Evolutionary conservation across 2,888 invertebrate genomes (phyloP), one percentile per base, ranked within the genome.

Genomic region (Aelia acuminata): DNA sequence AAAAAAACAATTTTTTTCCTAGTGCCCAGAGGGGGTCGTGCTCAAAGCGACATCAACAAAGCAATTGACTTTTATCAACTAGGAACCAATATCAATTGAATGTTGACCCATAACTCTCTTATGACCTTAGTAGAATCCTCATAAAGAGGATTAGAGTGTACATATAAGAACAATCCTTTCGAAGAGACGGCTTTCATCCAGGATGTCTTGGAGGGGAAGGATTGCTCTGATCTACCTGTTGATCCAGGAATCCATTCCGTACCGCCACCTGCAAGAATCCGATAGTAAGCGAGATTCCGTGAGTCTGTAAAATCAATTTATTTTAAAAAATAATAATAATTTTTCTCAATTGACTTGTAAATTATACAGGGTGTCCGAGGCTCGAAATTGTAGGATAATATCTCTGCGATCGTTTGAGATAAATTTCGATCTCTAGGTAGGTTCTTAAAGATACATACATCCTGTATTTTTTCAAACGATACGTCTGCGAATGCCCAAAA

Each of bases 11-110:
- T 57, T 57, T 26, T n/a, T 26, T 57, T 1, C n/a, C n/a, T 26
- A 26, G 13, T 26, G 26, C 3, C 57, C n/a, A n/a, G n/a, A n/a
- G n/a, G n/a, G n/a, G 13, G 57, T 57, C 26, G 15, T 57, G 26
- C 15, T 26, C 13, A 15, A 57, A 26, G 3, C 26, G n/a, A 53
- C 53, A 31, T 57, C 26, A 57, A 57, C 26, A 13, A 26, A 26
- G 57, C 57, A 57, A 57, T 57, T 57, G 57, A 57, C 57, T 57
- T 57, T 26, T 8, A 57, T 57, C 57, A 53, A 57, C 57, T 26
- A 57, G 26, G 26, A 57, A 57, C 26, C 26, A 57, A 57, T 57
- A 57, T 31, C 57, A 57, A 57, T 57, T 57, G 57, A 57, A 26
- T 7, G 1, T 11, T 53, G 53, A 53, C 53, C 57, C 18, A 26